Evolutionary conservation across 2,113 vertebrate species (phyloP), one percentile per base, ranked within the genome.

Genomic region (Apodemus speciosus): DNA sequence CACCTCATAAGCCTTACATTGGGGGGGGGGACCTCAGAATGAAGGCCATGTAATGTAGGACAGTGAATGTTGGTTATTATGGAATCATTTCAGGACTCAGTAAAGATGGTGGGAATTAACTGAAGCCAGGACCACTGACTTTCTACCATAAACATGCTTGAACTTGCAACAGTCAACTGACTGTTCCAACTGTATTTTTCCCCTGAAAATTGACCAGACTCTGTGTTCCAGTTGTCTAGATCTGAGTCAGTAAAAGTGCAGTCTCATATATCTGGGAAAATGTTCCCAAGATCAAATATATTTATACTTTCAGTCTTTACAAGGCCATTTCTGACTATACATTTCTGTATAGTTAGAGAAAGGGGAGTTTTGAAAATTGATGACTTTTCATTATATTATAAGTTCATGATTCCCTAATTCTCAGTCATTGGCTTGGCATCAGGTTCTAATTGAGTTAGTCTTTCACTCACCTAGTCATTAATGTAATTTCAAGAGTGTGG

Each of bases 391-490:
- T 92, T 68, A 30, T 73, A 69, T 58, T 92, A 73, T 71, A 94
- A 77, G 43, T 85, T 91, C 94, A 91, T 95, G 73, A 92, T 92
- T 94, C 93, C 68, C 32, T 91, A 80, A 94, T 87, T 94, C 85
- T 95, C 86, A 84, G 85, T 90, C 92, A 95, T 73, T 94, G 76
- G 91, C 38, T 96, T 97, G 40, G n/a, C 93, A 88, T 93, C 64
- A 96, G 16, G 49, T 92, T 81, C 96, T 97, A 95, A 96, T 85
- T 94, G 81, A 96, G 76, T 72, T 30, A 71, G 9, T 94, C 69
- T 62, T 94, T 96, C 90, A 90, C 30, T 95, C 69, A 56, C 46
- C 60, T 71, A 73, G 38, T 96, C 27, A 75, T 76, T 95, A 95
- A 92, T 88, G 81, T 15, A 88, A n/a, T 95, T 90, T 96, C 89